These are phyloP conservation scores for Stichopus chloronotus DNA, from an alignment of 35 echinoderm and acorn worm genomes.

Conservation along the genomic window DNA sequence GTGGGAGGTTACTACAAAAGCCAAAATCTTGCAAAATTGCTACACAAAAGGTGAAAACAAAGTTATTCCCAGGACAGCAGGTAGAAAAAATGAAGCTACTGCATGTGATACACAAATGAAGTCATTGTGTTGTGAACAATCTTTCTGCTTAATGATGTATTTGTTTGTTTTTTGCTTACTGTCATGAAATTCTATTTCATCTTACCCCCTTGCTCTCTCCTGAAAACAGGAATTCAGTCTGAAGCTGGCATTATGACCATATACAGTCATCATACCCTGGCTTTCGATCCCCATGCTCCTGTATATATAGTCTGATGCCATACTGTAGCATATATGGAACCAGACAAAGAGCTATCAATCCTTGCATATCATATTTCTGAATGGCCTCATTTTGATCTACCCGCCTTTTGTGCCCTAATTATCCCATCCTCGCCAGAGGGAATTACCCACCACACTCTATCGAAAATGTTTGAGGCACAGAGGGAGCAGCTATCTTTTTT, in stretches of 20 bases:
- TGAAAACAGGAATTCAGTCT: neutral
- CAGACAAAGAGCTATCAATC: constrained; percentile 29
- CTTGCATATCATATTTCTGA: neutral
- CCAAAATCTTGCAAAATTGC: too few relatives aligned
- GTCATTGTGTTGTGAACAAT: too few relatives aligned
- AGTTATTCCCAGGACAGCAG: too few relatives aligned
- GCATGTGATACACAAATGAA: too few relatives aligned
- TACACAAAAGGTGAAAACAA: too few relatives aligned
- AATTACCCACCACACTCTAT: neutral
- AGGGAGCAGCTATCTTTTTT: neutral
- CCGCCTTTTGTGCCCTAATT: neutral
- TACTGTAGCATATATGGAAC: too few relatives aligned
- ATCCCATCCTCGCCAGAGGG: constrained; percentile 3
- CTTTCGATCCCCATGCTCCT: neutral
- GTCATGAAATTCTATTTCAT: neutral
- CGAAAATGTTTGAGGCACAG: neutral
- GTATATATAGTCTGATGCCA: neutral
- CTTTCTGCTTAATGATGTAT: too few relatives aligned
- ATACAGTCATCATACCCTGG: constrained; percentile 3
- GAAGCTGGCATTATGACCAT: constrained; percentile 1
- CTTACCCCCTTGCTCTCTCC: neutral
- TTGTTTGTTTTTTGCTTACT: too few relatives aligned
- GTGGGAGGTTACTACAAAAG: too few relatives aligned
- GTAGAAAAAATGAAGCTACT: too few relatives aligned
- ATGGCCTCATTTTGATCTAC: neutral